Evolutionary conservation across 2,888 invertebrate species (phyloP), one percentile per base, ranked within the genome.

Genomic region (Coelinius sp.): DNA sequence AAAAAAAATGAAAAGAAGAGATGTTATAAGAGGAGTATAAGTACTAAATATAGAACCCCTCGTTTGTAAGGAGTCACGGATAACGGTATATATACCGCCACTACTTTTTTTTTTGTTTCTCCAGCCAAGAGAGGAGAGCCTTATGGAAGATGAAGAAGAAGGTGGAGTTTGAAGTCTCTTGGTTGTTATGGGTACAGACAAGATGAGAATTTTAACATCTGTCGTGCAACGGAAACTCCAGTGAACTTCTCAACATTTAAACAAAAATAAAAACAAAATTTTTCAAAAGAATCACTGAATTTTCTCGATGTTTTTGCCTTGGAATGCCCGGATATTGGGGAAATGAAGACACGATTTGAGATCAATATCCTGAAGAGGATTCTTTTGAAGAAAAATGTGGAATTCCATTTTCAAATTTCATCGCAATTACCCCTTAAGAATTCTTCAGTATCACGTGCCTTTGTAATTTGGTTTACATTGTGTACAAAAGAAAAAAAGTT

Each of bases 161-260:
- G 64, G 41, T 65, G 27, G 64, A 53, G 65, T 65, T 41, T 56
- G 62, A 70, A 70, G 27, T 53, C 22, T n/a, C 10, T 27, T n/a
- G 27, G 53, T 53, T 53, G 53, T 53, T 53, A 53, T 14, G n/a
- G 22, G 12, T 25, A 53, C n/a, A 12, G 62, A 68, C 38, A 73
- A 70, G 71, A 64, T 67, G 62, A 64, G 14, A 59, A 62, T 64
- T 52, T 46, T 41, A 52, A 63, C 38, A 41, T 56, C 68, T 63
- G 66, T 65, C 68, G 46, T 52, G 71, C 69, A 66, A 70, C 65
- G 59, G 67, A 70, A 59, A 66, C 66, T 71, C 53, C 38, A 66
- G 72, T 65, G 46, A 53, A 68, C 68, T 74, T 64, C 68, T 71
- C 64, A 69, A 67, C 65, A 25, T 53, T 62, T 65, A 69, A 72